Base-by-base conservation (phyloP, 92 coral and sea anemone species). In the Palythoa grandiflora region DNA sequence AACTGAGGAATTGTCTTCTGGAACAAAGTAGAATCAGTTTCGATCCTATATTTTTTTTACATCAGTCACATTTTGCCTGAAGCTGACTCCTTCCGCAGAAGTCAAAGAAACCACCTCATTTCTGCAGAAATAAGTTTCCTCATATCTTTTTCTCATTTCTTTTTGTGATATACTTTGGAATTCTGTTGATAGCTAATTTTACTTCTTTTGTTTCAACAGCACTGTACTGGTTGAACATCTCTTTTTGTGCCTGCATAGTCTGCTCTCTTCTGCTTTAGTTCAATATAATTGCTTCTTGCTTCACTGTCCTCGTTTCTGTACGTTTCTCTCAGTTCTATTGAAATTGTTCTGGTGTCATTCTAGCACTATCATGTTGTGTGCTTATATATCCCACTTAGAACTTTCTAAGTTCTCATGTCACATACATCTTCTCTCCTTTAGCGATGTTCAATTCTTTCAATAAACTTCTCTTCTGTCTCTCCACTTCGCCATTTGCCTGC, bases 201-300 rank as follows among this genome's bases (percentile, higher is more conserved):
- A 75, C 53, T 89, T 84, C 63, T 52, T 89, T 52, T 76, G 88
- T 37, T 89, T 89, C 68, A 89, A 44, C 38, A 76, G 65, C 39
- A 84, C 80, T 19, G 11, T 50, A 50, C 84, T 57, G 84, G 88
- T 1, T 28, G 2, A 47, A 21, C 91, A 53, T 83, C 52, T 66
- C 90, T 39, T 38, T 35, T 74, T 2, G 70, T 59, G 48, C 83
- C 87, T 15, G 84, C 84, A 73, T 88, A 83, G 50, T 88, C 91
- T 2, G 88, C 9, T 48, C 83, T 73, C 66, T 73, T 73, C 71
- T 81, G 91, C 68, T 88, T 83, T n/a, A 17, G 21, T 51, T 73
- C 84, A 5, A 54, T 63, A 72, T 88, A 83, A 35, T 38, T 47
- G 80, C 81, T 83, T 71, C 70, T 71, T 73, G 78, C 91, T 74